Evolutionary conservation across 1,140 invertebrate genomes (phyloP).

Genomic region (Aphelenchoides besseyi): DNA sequence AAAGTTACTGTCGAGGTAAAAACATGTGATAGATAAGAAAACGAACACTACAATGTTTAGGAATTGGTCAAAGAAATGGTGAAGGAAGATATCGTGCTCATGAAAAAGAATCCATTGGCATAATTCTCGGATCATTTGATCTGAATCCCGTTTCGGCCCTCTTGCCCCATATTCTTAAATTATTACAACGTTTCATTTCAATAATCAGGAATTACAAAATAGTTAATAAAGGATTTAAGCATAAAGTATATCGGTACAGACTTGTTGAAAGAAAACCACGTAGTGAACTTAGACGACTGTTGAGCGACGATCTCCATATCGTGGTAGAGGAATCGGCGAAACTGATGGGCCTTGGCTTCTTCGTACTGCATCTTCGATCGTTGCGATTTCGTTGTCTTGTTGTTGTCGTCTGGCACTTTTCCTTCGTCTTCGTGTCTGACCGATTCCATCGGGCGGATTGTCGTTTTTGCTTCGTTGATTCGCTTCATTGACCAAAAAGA

Average conservation of each 20-base stretch:
- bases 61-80: slow-evolving; percentile 92
- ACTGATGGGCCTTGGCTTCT: not conserved
- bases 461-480: not conserved
- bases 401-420: not conserved
- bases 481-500: slow-evolving; percentile 40
- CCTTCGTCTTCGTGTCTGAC: not conserved
- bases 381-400: slow-evolving; percentile 8
- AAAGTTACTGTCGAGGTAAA: slow-evolving; percentile 74
- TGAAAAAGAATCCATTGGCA: slow-evolving; percentile 78
- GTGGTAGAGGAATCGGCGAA: not conserved
- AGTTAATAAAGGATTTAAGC: not conserved
- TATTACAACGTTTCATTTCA: not conserved
- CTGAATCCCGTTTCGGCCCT: not conserved
- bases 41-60: too few relatives aligned
- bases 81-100: slow-evolving; percentile 82
- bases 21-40: too few relatives aligned
- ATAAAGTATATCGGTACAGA: not conserved
- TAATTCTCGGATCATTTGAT: slow-evolving; percentile 26
- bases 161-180: slow-evolving; percentile 7
- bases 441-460: not conserved
- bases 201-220: not conserved
- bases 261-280: slow-evolving; percentile 8
- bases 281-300: not conserved
- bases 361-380: not conserved
- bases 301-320: slow-evolving; percentile 10